These are phyloP conservation scores for Anisognathus igniventris DNA, from an alignment of 2,797 vertebrate genomes.

Conservation along the genomic window DNA sequence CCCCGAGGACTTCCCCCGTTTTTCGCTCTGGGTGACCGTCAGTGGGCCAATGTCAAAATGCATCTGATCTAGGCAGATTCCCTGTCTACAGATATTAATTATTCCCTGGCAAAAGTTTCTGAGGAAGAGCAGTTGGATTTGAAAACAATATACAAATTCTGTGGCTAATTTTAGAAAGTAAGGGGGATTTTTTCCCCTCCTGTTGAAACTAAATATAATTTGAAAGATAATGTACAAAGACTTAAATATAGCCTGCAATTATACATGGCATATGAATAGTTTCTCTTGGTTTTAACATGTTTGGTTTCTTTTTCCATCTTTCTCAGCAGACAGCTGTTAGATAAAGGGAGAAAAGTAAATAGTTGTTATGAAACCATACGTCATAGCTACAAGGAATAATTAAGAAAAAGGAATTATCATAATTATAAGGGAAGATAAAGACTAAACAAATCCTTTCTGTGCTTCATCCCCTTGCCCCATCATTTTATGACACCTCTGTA, in stretches of 20 bases:
- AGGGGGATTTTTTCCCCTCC: not conserved
- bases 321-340: constrained; percentile 51
- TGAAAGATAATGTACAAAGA: constrained; percentile 40
- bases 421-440: not conserved
- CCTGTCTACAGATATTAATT: constrained; percentile 35
- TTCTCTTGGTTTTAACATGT: constrained; percentile 16
- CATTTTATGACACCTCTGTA: not conserved
- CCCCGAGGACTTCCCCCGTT: constrained; percentile 4
- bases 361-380: constrained; percentile 29
- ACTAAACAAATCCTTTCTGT: not conserved
- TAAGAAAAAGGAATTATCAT: not conserved
- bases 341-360: constrained; percentile 55
- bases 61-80: constrained; percentile 1
- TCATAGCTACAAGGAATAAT: not conserved
- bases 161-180: constrained; percentile 54
- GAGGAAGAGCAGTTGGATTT: not conserved
- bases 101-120: constrained; percentile 29
- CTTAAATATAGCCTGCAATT: constrained; percentile 55
- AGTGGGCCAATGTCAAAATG: constrained; percentile 28
- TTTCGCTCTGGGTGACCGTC: not conserved
- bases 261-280: constrained; percentile 16
- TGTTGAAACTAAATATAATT: constrained; percentile 58
- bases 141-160: constrained; percentile 41
- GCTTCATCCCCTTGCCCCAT: not conserved
- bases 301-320: constrained; percentile 42